Evolutionary conservation across 1,140 invertebrate species (phyloP), one percentile per base, ranked within the genome.

Genomic region (Pseudomyrmex gracilis): DNA sequence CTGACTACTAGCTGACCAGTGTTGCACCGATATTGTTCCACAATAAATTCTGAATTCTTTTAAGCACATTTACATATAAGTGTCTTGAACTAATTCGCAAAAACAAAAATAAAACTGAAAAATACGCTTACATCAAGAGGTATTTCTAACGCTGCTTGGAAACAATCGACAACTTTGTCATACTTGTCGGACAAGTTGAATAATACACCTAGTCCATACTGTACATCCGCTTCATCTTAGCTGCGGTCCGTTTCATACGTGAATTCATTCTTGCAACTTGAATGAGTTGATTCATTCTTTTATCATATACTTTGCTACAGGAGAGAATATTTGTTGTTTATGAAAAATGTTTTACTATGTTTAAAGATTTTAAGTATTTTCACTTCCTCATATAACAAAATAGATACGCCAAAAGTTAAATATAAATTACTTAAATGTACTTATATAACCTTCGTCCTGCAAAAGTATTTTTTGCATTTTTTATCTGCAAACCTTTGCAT

Each of bases 1-100:
- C 64, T 97, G 97, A 86, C 98, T 98, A 94, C 99, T 99, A 20
- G 99, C n/a, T n/a, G n/a, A n/a, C 99, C 87, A 99, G 94, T 34
- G 99, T 99, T 47, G 99, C 99, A 58, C 99, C 99, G 45, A 99
- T 95, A 90, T 98, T 97, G 94, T 99, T 99, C 99, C 99, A 99
- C 51, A 99, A 94, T n/a, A n/a, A n/a, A n/a, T n/a, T 92, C 98
- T 96, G 7, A 98, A 97, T 96, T 99, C 98, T 97, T 97, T 85
- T 58, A 73, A 89, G 73, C n/a, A 82, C 17, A 82, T 24, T 47
- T 74, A 82, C 45, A 57, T 83, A 67, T 34, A 82, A 4, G 51
- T 58, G n/a, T 15, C 66, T n/a, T n/a, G 20, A 9, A 17, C 22
- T 2, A 24, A 53, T 47, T 61, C 43, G n/a, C n/a, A n/a, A n/a